Base-by-base conservation (phyloP, 2,888 invertebrate genomes). In the Diachrysia chrysitis region DNA sequence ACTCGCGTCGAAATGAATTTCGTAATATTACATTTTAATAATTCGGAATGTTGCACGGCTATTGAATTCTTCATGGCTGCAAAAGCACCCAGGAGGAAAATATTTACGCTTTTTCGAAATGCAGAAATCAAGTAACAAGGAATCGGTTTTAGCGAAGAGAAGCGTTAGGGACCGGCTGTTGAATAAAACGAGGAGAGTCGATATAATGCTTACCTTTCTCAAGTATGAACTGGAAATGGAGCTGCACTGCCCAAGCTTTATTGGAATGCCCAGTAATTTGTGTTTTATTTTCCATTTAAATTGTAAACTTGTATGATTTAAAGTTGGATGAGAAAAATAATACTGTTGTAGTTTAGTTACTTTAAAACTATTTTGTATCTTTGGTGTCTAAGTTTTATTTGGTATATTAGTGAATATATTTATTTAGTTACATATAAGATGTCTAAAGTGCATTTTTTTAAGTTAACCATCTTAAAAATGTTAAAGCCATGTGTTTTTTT, bases 91-190 rank as follows among this genome's bases (percentile, higher is more conserved):
- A 90, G 86, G 93, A 91, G 93, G 89, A 94, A 95, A 95, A 94
- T 94, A 94, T 95, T 95, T 93, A 94, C 93, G 92, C 92, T 94
- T 94, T 94, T 94, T 93, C 91, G 91, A 93, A 95, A 94, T 94
- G 94, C 93, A 93, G 93, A 94, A 94, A 95, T 95, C 93, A 93
- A 93, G 94, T 93, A 92, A 95, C 95, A 95, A 93, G 94, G 94
- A 94, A 94, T 94, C 87, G 93, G 94, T 95, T 95, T 95, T 95
- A 95, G 92, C 90, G 92, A 83, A 83, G 88, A 90, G 90, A 81
- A 92, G 90, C 92, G 90, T 89, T 88, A 89, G 91, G 87, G 89
- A 90, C 89, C 85, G 82, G 84, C 87, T 89, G 87, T 87, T 91
- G 94, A 94, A 94, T 93, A 94, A 94, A 94, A 91, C 87, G 92